Conservation (phyloP, 2,797 vertebrate species). For the Propithecus deckenii region DNA sequence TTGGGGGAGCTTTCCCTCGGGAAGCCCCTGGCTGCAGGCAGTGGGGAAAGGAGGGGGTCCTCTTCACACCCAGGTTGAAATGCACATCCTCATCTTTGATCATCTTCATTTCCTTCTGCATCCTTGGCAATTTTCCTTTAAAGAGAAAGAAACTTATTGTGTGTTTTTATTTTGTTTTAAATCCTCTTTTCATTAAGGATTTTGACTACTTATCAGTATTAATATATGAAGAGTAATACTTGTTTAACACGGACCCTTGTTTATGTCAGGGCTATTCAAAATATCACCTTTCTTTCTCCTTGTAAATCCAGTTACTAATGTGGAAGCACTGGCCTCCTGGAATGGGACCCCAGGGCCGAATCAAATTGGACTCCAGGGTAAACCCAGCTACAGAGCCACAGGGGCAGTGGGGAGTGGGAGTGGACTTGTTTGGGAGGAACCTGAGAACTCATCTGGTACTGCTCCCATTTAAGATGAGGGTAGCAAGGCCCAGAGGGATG, state of each 20-base stretch:
- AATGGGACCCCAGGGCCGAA: background rate
- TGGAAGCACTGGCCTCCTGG: background rate
- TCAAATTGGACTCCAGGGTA: background rate
- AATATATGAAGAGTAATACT: background rate
- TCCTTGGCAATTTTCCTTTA: slow-evolving; percentile 74
- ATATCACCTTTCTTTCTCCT: background rate
- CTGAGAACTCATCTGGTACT: background rate
- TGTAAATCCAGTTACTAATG: background rate
- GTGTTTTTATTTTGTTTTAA: background rate
- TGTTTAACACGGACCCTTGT: background rate
- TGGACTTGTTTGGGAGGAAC: background rate
- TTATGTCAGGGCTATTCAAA: background rate
- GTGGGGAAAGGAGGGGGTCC: slow-evolving; percentile 65
- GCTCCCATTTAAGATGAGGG: background rate
- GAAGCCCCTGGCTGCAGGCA: slow-evolving; percentile 85
- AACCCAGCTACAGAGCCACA: background rate
- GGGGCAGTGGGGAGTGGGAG: background rate
- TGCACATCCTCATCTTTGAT: slow-evolving; percentile 85
- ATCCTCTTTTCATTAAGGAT: background rate
- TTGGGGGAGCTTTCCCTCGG: slow-evolving; percentile 82
- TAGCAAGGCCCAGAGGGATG: background rate
- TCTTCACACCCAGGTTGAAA: slow-evolving; percentile 76
- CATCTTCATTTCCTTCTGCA: slow-evolving; percentile 76
- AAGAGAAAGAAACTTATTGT: slow-evolving; percentile 64
- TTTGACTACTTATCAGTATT: background rate